Base-by-base conservation (phyloP, 2,113 vertebrate genomes). In the Sporophila hypoxantha region DNA sequence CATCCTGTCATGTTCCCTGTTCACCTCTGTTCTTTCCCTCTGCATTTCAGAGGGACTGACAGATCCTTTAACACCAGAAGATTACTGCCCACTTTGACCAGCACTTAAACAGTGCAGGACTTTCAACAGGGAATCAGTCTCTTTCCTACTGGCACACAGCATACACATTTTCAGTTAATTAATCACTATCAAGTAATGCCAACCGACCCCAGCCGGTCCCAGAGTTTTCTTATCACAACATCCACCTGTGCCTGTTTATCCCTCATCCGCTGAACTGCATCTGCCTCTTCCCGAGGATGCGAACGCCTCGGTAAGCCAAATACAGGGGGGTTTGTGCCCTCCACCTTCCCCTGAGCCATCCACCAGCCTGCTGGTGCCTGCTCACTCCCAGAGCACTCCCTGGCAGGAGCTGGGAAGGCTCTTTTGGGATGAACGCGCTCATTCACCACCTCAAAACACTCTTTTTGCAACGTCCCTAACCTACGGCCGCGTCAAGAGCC, bases 231-330 rank as follows among this genome's bases (percentile, higher is more conserved):
- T 87, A 86, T 67, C 25, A 0, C 79, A 69, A 68, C 70, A 93
- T 90, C 88, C 80, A 88, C 82, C 78, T 89, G 88, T 53, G 74
- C 62, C 73, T 76, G 69, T 80, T 92, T 92, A 86, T 67, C 82
- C 61, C 70, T 74, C 57, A 78, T 78, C 89, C 55, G 59, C 71
- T 59, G 76, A 90, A 23, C 79, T 12, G 61, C 76, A 85, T 57
- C 90, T 61, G n/a, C 5, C 39, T 79, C 59, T 52, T 91, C 53
- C 37, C 16, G 6, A 66, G 46, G 32, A 85, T 19, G 67, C 6
- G 0, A 91, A 78, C 3, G 8, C 64, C 56, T 70, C 30, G 19
- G 2, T 65, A 92, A 85, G 67, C 29, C 62, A 53, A 2, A 9
- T 20, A 56, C 20, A n/a, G 14, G 7, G 6, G 4, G n/a, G 29